Evolutionary conservation across 2,797 vertebrate genomes (phyloP), one percentile per base, ranked within the genome.

Genomic region (Parotocinclus haroldoi): DNA sequence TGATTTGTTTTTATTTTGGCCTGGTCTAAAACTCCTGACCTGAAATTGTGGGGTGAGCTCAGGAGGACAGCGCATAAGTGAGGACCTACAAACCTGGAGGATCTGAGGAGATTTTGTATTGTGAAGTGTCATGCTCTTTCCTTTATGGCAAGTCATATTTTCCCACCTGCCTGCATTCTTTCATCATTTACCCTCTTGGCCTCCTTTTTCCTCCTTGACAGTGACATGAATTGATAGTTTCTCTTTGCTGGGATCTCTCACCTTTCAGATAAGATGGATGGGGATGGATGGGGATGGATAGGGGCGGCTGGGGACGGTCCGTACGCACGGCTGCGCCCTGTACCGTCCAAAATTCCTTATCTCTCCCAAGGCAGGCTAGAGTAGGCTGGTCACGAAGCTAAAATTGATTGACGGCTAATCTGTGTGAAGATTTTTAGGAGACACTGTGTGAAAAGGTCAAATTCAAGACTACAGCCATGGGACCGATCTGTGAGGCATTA

Each of bases 401-500:
- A 13, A 8, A 42, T 16, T 66, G 69, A 66, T 55, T 60, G 69
- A 56, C 63, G 49, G 50, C 63, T 71, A 61, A 71, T 64, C 61
- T 51, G 38, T 52, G 12, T 48, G 16, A 60, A 42, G 40, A 19
- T 58, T 59, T 40, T 64, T 37, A 7, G 18, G 44, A 44, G 60
- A 64, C 57, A n/a, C 50, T 9, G 36, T 59, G 53, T 9, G 36
- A 19, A 73, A 64, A 69, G 71, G 71, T 73, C 60, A 73, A 44
- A 57, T 54, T 63, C 7, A 18, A 50, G 65, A 62, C 49, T 58
- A 49, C 36, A 13, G 56, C 55, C 63, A 60, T 55, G 56, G 58
- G 51, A 49, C 16, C 63, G 16, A 72, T 66, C 58, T 44, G 60
- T 59, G 71, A 73, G 55, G 66, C 71, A 38, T 68, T 68, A 68